phyloP scores from a whole-genome alignment of 2,888 invertebrate genomes.

The Clusia tigrina region DNA sequence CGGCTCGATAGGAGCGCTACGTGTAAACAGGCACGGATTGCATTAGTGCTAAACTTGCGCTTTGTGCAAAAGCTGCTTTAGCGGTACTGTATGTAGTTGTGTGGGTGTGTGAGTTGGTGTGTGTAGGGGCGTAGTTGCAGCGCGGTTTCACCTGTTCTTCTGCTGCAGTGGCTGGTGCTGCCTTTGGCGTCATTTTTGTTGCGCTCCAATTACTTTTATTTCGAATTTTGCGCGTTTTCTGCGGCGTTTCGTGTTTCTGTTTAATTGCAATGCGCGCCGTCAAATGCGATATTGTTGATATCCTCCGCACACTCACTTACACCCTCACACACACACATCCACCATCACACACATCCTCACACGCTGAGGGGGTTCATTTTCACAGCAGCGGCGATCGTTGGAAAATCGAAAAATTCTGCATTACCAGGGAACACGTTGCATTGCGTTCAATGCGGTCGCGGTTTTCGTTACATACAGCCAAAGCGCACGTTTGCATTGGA shows the following conservation, averaged over 20 bases:
- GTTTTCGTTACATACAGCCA: constrained; percentile 29
- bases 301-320: background rate
- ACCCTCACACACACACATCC: no score
- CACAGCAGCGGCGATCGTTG: constrained; percentile 2
- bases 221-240: constrained; percentile 35
- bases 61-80: background rate
- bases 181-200: constrained; percentile 26
- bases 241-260: constrained; percentile 30
- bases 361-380: constrained; percentile 6
- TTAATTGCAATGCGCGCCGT: constrained; percentile 27
- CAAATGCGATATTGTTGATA: constrained; percentile 7
- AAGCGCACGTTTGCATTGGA: background rate
- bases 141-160: background rate
- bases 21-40: no score
- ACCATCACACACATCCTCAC: no score
- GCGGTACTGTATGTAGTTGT: no score
- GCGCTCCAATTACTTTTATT: constrained; percentile 43
- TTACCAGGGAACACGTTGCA: constrained; percentile 38
- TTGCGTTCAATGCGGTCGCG: constrained; percentile 39
- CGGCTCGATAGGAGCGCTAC: background rate
- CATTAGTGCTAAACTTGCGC: background rate
- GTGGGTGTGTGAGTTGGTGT: background rate
- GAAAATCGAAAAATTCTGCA: constrained; percentile 28
- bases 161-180: constrained; percentile 2
- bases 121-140: no score